phyloP scores from a whole-genome alignment of 2,888 invertebrate genomes.

The Tupiocoris notatus region DNA sequence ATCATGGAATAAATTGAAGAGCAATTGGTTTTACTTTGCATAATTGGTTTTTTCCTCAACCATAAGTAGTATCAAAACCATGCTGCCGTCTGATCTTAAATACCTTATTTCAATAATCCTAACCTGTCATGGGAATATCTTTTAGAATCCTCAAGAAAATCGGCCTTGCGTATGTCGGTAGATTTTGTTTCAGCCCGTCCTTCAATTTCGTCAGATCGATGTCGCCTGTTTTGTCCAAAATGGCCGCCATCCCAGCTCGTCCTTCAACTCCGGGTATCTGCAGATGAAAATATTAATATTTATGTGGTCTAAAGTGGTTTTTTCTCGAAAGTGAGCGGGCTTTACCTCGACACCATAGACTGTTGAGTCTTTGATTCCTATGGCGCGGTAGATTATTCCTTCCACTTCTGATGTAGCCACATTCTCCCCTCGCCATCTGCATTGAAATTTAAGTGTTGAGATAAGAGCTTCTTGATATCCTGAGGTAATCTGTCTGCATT shows the following conservation, averaged over 20 bases:
- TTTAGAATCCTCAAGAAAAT: constrained; percentile 59
- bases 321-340: too few species aligned
- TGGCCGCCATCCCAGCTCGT: constrained; percentile 63
- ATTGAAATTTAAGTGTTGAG: too few species aligned
- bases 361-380: constrained; percentile 59
- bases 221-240: constrained; percentile 56
- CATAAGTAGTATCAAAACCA: too few species aligned
- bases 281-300: too few species aligned
- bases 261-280: constrained; percentile 55
- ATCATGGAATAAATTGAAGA: too few species aligned
- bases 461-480: not conserved
- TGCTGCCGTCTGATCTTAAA: too few species aligned
- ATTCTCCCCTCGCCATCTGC: constrained; percentile 64
- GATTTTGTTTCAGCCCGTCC: constrained; percentile 52
- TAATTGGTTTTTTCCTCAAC: too few species aligned
- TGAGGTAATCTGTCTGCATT: too few species aligned
- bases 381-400: constrained; percentile 59
- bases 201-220: constrained; percentile 52
- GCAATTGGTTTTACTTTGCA: too few species aligned
- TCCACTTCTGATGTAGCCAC: constrained; percentile 67
- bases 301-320: too few species aligned
- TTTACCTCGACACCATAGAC: constrained; percentile 64
- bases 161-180: constrained; percentile 62
- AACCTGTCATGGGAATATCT: constrained; percentile 65
- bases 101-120: too few species aligned